Percentiles rank a stretch among this genome's conserved stretches.
These are phyloP conservation scores for Lipophrys pholis DNA, from an alignment of 2,113 vertebrate species.

Conservation along the genomic window DNA sequence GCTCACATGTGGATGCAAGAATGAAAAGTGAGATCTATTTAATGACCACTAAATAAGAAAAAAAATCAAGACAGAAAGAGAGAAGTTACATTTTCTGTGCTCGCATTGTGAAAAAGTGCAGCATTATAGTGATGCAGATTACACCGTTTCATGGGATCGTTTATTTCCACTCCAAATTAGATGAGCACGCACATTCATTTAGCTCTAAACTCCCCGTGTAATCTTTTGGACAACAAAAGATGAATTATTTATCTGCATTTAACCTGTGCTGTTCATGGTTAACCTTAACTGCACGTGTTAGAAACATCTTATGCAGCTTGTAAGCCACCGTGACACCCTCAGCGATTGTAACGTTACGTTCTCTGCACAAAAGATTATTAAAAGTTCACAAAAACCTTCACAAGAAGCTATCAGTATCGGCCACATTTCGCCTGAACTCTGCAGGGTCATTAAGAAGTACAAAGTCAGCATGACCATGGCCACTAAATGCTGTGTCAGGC, in stretches of 20 bases:
- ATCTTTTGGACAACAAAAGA: background rate
- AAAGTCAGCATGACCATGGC: background rate
- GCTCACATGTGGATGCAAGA: background rate
- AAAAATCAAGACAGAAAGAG: too few species aligned
- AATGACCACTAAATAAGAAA: background rate
- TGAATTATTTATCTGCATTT: too few species aligned
- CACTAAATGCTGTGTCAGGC: background rate
- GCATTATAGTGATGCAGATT: too few species aligned
- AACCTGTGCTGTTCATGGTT: too few species aligned
- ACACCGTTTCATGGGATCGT: too few species aligned
- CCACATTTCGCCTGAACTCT: slow-evolving; percentile 23
- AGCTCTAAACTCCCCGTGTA: background rate
- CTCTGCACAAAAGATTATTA: background rate
- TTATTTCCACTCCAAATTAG: background rate
- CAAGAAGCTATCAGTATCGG: background rate
- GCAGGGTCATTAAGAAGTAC: slow-evolving; percentile 7
- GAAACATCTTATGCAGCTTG: too few species aligned
- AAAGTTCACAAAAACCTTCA: background rate
- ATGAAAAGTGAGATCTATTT: background rate
- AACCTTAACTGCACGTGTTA: too few species aligned
- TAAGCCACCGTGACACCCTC: too few species aligned
- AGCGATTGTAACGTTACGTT: too few species aligned
- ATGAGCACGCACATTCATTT: background rate
- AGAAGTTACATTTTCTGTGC: background rate
- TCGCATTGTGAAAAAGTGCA: background rate